Conservation (phyloP, 2,113 vertebrate genomes). For the Pitta sordida region DNA sequence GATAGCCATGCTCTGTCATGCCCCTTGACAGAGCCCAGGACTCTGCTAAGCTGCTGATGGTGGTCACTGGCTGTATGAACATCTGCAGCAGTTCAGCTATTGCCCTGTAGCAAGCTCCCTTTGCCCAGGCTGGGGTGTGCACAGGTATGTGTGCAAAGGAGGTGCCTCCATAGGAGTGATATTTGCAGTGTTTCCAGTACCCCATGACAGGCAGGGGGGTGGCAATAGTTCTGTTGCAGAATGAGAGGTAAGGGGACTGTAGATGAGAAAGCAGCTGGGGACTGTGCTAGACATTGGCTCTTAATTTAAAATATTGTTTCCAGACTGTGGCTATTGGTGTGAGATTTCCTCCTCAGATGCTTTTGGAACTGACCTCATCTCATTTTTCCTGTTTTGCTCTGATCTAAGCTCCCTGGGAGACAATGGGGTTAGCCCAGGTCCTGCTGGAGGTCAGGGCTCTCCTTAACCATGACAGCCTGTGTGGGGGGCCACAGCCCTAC, state of each 20-base stretch:
- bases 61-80: accelerated
- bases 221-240: background rate
- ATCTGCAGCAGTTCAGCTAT: accelerated
- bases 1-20: accelerated
- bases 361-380: background rate
- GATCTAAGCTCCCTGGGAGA: background rate
- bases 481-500: background rate
- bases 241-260: background rate
- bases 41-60: background rate
- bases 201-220: background rate
- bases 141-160: background rate
- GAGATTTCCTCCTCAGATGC: background rate
- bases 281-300: background rate
- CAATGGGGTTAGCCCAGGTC: background rate
- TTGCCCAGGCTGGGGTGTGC: background rate
- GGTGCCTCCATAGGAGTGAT: background rate
- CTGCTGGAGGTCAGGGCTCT: background rate
- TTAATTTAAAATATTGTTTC: background rate
- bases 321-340: background rate
- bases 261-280: background rate
- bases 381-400: background rate
- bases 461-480: background rate
- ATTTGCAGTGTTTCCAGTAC: background rate
- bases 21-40: accelerated
- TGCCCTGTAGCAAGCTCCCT: background rate